Conservation (phyloP, 2,888 invertebrate genomes). For the Himalopsyche japonica region DNA sequence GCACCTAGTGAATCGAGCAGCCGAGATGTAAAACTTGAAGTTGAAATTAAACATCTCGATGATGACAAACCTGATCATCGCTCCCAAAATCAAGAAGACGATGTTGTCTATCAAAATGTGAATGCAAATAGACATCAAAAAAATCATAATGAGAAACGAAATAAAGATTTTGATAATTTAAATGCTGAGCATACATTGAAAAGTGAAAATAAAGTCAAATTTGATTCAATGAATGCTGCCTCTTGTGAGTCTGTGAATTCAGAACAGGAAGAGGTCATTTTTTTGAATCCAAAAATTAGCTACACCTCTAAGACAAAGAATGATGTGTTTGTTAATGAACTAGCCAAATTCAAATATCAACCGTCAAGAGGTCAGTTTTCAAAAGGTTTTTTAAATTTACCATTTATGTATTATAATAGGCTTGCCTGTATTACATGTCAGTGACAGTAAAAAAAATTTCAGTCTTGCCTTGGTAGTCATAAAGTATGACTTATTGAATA, state of each 20-base stretch:
- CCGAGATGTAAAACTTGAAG: background rate
- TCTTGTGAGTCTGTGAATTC: background rate
- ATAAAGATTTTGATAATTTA: background rate
- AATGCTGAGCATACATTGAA: background rate
- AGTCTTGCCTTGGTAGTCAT: too few relatives aligned
- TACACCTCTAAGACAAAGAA: background rate
- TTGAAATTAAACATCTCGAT: background rate
- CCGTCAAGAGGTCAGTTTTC: slow-evolving; percentile 15
- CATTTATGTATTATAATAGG: background rate
- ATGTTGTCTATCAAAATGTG: background rate
- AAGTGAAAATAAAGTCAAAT: background rate
- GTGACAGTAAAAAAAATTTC: too few relatives aligned
- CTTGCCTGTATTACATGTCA: too few relatives aligned
- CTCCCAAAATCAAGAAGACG: background rate
- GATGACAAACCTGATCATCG: too few relatives aligned
- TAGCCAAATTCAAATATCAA: slow-evolving; percentile 9
- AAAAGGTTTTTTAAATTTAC: background rate
- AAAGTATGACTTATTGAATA: too few relatives aligned
- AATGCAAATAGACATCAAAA: background rate
- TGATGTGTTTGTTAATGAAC: slow-evolving; percentile 2
- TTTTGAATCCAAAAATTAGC: background rate
- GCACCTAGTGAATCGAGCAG: background rate
- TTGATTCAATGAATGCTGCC: background rate
- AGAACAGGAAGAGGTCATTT: background rate
- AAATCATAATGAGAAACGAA: background rate